These are phyloP conservation scores for Brenthis ino DNA, from an alignment of 2,888 invertebrate species.

Conservation along the genomic window DNA sequence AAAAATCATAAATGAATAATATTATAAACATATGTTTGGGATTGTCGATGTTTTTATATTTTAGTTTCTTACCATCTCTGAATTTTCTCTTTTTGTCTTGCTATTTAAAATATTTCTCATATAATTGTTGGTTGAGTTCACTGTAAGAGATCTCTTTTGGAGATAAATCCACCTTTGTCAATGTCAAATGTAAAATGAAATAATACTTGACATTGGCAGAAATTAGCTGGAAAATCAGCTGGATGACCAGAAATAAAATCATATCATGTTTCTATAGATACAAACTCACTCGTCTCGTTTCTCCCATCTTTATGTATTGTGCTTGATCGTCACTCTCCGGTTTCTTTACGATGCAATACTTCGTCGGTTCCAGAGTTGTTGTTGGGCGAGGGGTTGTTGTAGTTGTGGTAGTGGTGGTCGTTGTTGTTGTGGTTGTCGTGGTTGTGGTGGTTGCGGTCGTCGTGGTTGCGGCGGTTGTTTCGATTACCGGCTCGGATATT, in stretches of 20 bases:
- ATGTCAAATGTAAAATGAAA: slow-evolving; percentile 13
- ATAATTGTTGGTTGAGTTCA: too few species aligned
- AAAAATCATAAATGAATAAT: too few species aligned
- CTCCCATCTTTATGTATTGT: slow-evolving; percentile 92
- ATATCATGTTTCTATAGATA: slow-evolving; percentile 25
- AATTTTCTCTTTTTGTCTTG: too few species aligned
- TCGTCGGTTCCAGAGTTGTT: slow-evolving; percentile 82
- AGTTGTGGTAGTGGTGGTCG: slow-evolving; percentile 64
- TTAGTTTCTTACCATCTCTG: too few species aligned
- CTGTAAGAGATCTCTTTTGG: too few species aligned
- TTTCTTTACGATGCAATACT: slow-evolving; percentile 92
- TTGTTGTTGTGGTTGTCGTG: slow-evolving; percentile 67
- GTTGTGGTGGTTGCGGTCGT: slow-evolving; percentile 60
- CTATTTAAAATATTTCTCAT: too few species aligned
- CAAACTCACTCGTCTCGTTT: slow-evolving; percentile 89
- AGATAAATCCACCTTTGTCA: too few species aligned
- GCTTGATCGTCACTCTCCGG: slow-evolving; percentile 88
- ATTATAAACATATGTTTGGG: too few species aligned
- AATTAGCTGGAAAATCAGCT: too few species aligned
- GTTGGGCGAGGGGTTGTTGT: slow-evolving; percentile 81
- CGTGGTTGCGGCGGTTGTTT: slow-evolving; percentile 62
- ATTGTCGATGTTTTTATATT: too few species aligned
- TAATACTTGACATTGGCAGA: too few species aligned
- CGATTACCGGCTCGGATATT: slow-evolving; percentile 68
- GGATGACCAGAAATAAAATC: not conserved